phyloP scores from a whole-genome alignment of 1,140 invertebrate genomes.

The Phortica variegata region DNA sequence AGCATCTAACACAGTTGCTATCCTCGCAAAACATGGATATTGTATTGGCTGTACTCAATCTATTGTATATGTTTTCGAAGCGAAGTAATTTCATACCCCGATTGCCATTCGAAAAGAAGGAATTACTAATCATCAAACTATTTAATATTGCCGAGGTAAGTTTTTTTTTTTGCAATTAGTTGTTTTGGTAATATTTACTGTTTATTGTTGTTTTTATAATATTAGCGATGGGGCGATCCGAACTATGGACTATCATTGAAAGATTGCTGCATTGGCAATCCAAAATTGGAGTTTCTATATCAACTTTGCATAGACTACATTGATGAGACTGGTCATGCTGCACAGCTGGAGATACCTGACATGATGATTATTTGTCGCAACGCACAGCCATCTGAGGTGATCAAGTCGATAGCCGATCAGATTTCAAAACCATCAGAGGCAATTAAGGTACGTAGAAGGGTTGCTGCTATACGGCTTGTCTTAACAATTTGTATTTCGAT shows the following conservation, averaged over 20 bases:
- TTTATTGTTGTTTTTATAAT: conserved; percentile 9
- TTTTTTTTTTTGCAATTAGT: conserved; percentile 6
- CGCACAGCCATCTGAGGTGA: conserved; percentile 39
- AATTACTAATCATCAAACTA: conserved; percentile 73
- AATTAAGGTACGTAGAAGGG: conserved; percentile 32
- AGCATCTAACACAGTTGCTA: conserved; percentile 80
- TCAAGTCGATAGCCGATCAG: conserved; percentile 47
- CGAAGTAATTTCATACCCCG: conserved; percentile 87
- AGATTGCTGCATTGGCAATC: conserved; percentile 50
- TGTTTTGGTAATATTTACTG: not conserved
- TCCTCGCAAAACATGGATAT: conserved; percentile 84
- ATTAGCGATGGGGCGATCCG: conserved; percentile 48
- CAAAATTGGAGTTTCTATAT: conserved; percentile 49
- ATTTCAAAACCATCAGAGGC: conserved; percentile 53
- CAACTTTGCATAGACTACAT: conserved; percentile 50
- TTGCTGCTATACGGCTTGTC: too few relatives aligned
- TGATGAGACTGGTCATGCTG: conserved; percentile 47
- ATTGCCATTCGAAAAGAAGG: conserved; percentile 72
- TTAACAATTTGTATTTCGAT: not conserved
- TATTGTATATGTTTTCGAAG: conserved; percentile 92
- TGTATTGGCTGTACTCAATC: conserved; percentile 82
- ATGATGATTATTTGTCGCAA: conserved; percentile 49
- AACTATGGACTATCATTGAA: conserved; percentile 47
- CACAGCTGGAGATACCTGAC: conserved; percentile 47
- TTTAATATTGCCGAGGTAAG: conserved; percentile 80